Base-by-base conservation (phyloP, 2,888 invertebrate species). In the Herminia tarsipennalis region DNA sequence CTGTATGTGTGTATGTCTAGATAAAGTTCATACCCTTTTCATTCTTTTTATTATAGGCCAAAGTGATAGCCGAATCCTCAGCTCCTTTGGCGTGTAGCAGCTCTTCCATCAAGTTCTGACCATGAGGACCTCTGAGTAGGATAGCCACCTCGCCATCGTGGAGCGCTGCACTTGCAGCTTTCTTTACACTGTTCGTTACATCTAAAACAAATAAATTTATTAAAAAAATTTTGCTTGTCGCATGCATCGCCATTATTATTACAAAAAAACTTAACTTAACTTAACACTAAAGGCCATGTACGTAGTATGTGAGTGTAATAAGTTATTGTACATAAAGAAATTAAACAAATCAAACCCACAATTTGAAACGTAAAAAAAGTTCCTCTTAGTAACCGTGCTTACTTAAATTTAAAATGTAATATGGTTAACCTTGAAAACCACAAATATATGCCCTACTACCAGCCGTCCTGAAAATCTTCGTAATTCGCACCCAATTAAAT, bases 41-140 rank as follows among this genome's bases (percentile, higher is more conserved):
- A 36, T 56, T 83, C 64, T 86, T 88, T 37, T 69, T 73, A 47
- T 82, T 86, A 29, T 83, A 90, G 22, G 75, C 88, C 8, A 91
- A 66, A 6, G 88, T 81, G 34, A 87, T 56, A 6, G 86, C 72
- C 8, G 74, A 65, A 47, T 88, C 88, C 0, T 86, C 83, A 5
- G 75, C 68, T 2, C 75, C 78, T 54, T 82, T 84, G 0, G 75
- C 82, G 21, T 85, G 83, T 0, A 90, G 59, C 2, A 91, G 66
- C 14, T 87, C 85, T 32, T 86, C 87, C 37, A 85, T 70, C 14
- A 28, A 28, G 18, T 6, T 29, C 78, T 73, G 0, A 64, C 42
- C 14, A 63, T 78, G 81, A 8, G 84, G 85, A n/a, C 82, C 78
- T 53, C 76, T 63, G 5, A 91, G 56, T 3, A 88, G 52, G 34